These are phyloP conservation scores for Paralichthys olivaceus DNA, from an alignment of 2,113 vertebrate genomes.

Conservation along the genomic window DNA sequence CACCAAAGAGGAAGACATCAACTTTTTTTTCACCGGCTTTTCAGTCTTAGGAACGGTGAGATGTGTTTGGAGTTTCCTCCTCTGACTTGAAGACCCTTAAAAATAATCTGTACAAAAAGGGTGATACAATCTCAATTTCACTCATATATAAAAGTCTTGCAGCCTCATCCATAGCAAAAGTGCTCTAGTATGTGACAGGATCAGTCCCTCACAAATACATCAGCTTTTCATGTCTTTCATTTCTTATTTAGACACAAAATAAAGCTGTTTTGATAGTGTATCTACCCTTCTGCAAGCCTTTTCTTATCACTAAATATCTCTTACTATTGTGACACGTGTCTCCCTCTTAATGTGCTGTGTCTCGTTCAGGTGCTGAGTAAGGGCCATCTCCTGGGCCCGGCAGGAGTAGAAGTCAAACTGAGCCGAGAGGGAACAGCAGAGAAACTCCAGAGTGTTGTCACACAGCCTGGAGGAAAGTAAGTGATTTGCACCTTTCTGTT, in stretches of 20 bases:
- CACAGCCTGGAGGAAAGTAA: slow-evolving; percentile 94
- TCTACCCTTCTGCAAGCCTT: neutral
- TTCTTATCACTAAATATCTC: neutral
- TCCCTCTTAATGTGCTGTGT: neutral
- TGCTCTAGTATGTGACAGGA: neutral
- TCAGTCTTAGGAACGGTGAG: slow-evolving; percentile 93
- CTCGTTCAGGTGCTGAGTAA: slow-evolving; percentile 92
- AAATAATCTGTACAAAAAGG: too few species aligned
- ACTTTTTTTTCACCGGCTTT: slow-evolving; percentile 97
- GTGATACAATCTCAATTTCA: neutral
- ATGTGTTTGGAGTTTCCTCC: neutral
- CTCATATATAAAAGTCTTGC: neutral
- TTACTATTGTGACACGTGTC: neutral
- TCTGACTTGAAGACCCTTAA: neutral
- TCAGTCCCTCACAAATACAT: neutral
- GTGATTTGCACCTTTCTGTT: slow-evolving; percentile 56
- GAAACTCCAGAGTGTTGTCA: slow-evolving; percentile 87
- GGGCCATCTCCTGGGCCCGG: slow-evolving; percentile 90
- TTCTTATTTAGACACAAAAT: neutral
- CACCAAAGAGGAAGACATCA: slow-evolving; percentile 96
- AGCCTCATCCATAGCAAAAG: neutral
- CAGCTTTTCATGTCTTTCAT: neutral
- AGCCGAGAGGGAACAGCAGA: slow-evolving; percentile 83
- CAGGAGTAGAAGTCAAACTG: slow-evolving; percentile 91
- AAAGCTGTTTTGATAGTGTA: neutral